Base-by-base conservation (phyloP, 2,888 invertebrate genomes). In the Xylota segnis region DNA sequence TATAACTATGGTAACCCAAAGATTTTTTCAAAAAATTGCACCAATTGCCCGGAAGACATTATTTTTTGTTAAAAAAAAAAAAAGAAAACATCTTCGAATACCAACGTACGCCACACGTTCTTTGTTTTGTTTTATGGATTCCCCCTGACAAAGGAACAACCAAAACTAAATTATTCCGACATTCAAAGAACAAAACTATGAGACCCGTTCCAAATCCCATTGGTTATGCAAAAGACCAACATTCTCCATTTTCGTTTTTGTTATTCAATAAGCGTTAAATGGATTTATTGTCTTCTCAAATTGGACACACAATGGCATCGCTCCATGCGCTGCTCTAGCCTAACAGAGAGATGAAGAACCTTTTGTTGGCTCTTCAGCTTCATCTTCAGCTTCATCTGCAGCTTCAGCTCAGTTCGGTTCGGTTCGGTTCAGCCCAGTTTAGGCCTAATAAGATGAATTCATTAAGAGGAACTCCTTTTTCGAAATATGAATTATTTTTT, bases 211-310 rank as follows among this genome's bases (percentile, higher is more conserved):
- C 9, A 32, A 56, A 54, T 27, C 54, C 54, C n/a, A 54, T 54
- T 54, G 54, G 56, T 58, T 58, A 58, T 58, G 56, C 56, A 72
- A 72, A 61, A 52, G 72, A 61, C 29, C 52, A 50, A 40, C 50
- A 50, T 61, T 47, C 58, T 29, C 47, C 14, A 52, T 47, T 71
- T 58, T 71, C 32, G 7, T 4, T 12, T 54, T 65, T 54, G 29
- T 52, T 54, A 63, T 65, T 65, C 54, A 45, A 56, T 65, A 54
- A 54, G 74, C 56, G 56, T 65, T 23, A 75, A 75, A 75, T 75
- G 54, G 65, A 75, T 75, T 75, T 75, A 75, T 75, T 65, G 75
- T 56, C 75, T 75, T 54, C 45, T 37, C 27, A 47, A 47, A 50
- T 65, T 50, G 50, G 65, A 65, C 50, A 65, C 47, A 58, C 58